Percentiles rank a stretch among this genome's conserved stretches.
These are phyloP conservation scores for Rallus crepitans DNA, from an alignment of 2,797 vertebrate species.

Conservation along the genomic window DNA sequence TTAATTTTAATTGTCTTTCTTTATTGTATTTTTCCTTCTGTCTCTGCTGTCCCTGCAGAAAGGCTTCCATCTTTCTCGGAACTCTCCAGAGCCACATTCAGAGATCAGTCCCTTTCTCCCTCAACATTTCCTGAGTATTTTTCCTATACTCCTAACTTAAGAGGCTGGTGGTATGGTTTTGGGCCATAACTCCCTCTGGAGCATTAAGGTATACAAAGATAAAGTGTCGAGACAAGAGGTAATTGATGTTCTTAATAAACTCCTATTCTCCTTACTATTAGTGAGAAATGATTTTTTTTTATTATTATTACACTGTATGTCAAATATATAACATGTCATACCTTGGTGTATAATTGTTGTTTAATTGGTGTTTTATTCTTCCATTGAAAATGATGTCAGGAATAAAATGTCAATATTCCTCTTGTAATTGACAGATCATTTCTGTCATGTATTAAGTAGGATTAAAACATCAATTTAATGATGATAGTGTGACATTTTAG, in stretches of 20 bases:
- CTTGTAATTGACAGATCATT: slow-evolving; percentile 74
- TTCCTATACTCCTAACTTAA: background rate
- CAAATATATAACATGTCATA: slow-evolving; percentile 70
- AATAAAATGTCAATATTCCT: slow-evolving; percentile 78
- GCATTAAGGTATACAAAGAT: background rate
- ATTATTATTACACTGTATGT: slow-evolving; percentile 52
- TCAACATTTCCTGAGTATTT: background rate
- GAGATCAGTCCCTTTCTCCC: background rate
- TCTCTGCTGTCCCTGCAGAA: background rate
- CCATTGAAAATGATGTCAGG: slow-evolving; percentile 60
- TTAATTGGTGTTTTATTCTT: slow-evolving; percentile 78
- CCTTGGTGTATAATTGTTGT: slow-evolving; percentile 75
- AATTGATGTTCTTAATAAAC: slow-evolving; percentile 58
- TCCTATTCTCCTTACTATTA: slow-evolving; percentile 29
- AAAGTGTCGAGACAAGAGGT: slow-evolving; percentile 1
- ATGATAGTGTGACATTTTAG: slow-evolving; percentile 66
- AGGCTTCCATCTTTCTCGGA: background rate
- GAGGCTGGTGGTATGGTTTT: background rate
- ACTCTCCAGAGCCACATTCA: background rate
- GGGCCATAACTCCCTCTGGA: background rate
- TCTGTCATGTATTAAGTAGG: slow-evolving; percentile 73
- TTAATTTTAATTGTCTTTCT: background rate
- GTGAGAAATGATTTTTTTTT: slow-evolving; percentile 35
- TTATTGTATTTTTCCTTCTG: background rate
- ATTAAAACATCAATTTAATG: slow-evolving; percentile 77